Evolutionary conservation across 2,888 invertebrate species (phyloP).

Genomic region (Synanthedon vespiformis): DNA sequence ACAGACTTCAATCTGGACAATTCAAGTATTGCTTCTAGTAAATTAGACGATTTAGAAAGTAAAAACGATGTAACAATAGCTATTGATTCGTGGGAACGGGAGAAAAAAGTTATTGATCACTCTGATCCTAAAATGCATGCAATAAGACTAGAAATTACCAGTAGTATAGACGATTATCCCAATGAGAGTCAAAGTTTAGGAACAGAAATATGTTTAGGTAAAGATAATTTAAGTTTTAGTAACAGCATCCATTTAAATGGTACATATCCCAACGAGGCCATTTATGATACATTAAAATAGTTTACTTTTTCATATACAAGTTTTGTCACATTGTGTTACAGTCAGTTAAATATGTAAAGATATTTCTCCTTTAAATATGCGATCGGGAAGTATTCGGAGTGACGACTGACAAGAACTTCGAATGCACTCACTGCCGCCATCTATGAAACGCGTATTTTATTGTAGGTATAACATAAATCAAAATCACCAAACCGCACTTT

Average conservation of each 20-base stretch:
- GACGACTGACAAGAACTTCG: too few relatives aligned
- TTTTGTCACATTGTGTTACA: background rate
- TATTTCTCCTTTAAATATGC: too few relatives aligned
- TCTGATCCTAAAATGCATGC: conserved; percentile 56
- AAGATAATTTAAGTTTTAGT: conserved; percentile 63
- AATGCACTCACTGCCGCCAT: too few relatives aligned
- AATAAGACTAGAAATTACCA: conserved; percentile 63
- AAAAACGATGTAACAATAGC: conserved; percentile 56
- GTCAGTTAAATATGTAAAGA: too few relatives aligned
- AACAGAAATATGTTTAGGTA: conserved; percentile 47
- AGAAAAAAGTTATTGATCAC: conserved; percentile 29
- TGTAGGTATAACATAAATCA: too few relatives aligned
- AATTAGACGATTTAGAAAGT: conserved; percentile 48
- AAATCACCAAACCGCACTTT: too few relatives aligned
- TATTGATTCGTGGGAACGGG: conserved; percentile 61
- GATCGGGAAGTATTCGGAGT: too few relatives aligned
- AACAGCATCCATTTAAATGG: conserved; percentile 68
- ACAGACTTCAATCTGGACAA: conserved; percentile 61
- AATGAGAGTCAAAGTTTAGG: conserved; percentile 26
- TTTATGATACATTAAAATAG: conserved; percentile 66
- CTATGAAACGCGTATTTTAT: too few relatives aligned
- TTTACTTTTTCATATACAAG: background rate
- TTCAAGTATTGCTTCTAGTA: conserved; percentile 55
- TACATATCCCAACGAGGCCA: conserved; percentile 68
- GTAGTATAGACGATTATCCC: conserved; percentile 58